Percentiles rank a stretch among this genome's conserved stretches.
phyloP scores from a whole-genome alignment of 2,888 invertebrate species.

The Norana najaformis region DNA sequence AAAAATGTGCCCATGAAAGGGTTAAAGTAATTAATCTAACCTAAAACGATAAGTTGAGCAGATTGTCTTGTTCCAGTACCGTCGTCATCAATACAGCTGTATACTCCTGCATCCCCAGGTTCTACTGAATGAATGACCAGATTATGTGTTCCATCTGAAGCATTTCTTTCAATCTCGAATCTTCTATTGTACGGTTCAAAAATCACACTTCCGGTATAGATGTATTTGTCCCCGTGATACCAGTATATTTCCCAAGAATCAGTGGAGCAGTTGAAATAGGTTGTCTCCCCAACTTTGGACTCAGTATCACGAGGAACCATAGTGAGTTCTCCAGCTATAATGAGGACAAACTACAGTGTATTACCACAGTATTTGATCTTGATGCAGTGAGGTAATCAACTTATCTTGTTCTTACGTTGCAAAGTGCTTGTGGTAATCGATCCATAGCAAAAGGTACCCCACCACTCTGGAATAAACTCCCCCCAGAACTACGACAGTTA shows the following conservation, averaged over 20 bases:
- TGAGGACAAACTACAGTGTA: too few relatives aligned
- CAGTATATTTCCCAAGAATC: neutral
- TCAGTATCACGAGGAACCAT: neutral
- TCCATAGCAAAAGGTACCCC: too few relatives aligned
- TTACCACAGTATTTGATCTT: too few relatives aligned
- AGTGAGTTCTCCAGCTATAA: neutral
- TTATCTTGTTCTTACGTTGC: too few relatives aligned
- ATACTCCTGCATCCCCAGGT: neutral
- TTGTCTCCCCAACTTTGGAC: neutral
- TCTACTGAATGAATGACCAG: neutral
- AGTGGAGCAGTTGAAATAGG: neutral
- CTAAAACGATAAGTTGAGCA: neutral
- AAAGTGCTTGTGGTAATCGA: too few relatives aligned
- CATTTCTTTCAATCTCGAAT: constrained; percentile 7
- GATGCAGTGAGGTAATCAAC: too few relatives aligned
- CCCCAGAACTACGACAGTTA: too few relatives aligned
- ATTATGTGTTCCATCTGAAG: neutral
- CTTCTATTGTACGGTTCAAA: neutral
- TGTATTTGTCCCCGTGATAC: neutral
- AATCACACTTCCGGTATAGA: neutral
- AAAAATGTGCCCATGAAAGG: too few relatives aligned
- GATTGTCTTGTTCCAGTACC: neutral
- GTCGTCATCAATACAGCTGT: neutral
- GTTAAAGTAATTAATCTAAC: neutral
- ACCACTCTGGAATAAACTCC: too few relatives aligned